These are phyloP conservation scores for Cyprinella venusta DNA, from an alignment of 2,797 vertebrate species.

Conservation along the genomic window DNA sequence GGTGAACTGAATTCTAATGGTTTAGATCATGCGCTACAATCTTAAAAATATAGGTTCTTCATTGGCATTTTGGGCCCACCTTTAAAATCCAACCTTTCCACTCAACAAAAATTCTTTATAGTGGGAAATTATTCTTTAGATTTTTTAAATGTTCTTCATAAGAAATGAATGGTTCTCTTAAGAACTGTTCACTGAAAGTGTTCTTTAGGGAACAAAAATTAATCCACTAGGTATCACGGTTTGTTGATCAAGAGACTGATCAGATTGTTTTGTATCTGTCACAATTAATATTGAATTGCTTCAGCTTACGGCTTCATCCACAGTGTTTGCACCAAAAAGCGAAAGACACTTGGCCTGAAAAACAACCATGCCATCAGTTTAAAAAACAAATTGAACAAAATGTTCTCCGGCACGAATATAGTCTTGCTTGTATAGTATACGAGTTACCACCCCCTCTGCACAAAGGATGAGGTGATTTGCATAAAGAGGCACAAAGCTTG, in stretches of 20 bases:
- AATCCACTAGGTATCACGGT: too few species aligned
- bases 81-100: too few species aligned
- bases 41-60: too few species aligned
- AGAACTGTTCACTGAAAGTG: too few species aligned
- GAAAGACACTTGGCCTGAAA: neutral
- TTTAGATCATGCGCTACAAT: neutral
- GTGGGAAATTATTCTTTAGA: too few species aligned
- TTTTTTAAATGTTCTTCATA: too few species aligned
- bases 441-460: neutral
- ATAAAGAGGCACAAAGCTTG: neutral
- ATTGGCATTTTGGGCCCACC: too few species aligned
- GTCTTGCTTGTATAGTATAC: neutral
- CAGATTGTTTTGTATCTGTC: neutral
- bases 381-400: neutral
- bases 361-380: neutral
- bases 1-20: neutral
- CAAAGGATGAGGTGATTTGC: neutral
- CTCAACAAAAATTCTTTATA: too few species aligned
- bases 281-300: constrained; percentile 10
- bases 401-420: neutral
- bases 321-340: neutral
- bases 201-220: too few species aligned
- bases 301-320: neutral
- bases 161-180: too few species aligned
- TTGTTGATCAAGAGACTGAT: neutral